Percentiles rank a stretch among this genome's conserved stretches.
These are phyloP conservation scores for Drosophila elegans DNA, from an alignment of 1,140 invertebrate genomes.

Conservation along the genomic window DNA sequence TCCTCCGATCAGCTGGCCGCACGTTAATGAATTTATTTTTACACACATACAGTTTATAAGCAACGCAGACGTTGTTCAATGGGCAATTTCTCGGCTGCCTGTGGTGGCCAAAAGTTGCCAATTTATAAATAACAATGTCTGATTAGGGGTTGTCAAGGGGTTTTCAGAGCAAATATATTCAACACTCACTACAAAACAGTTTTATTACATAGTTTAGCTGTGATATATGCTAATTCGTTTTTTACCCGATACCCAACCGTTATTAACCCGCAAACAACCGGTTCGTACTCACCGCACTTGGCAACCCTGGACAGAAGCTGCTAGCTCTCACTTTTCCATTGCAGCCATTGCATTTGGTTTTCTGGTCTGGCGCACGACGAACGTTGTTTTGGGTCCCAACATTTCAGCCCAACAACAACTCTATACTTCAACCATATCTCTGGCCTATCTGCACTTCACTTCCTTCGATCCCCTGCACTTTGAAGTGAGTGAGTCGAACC, in stretches of 20 bases:
- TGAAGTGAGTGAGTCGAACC: constrained; percentile 56
- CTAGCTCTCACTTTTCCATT: constrained; percentile 35
- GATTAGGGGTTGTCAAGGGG: constrained; percentile 41
- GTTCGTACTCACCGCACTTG: constrained; percentile 1
- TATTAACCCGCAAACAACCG: constrained; percentile 14
- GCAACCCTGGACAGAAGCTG: constrained; percentile 43
- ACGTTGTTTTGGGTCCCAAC: constrained; percentile 70
- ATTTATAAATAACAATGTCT: constrained; percentile 68
- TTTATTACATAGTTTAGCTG: not conserved
- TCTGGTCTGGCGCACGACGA: constrained; percentile 75
- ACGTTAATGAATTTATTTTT: constrained; percentile 79
- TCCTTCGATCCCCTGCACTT: constrained; percentile 46
- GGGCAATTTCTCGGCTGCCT: constrained; percentile 24
- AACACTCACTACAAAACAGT: too few relatives aligned
- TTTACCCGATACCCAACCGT: constrained; percentile 21
- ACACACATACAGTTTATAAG: constrained; percentile 32
- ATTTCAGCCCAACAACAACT: constrained; percentile 54
- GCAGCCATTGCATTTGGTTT: constrained; percentile 72
- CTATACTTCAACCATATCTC: constrained; percentile 62
- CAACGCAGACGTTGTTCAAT: constrained; percentile 26
- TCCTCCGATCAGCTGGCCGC: constrained; percentile 64
- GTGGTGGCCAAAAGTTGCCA: constrained; percentile 40
- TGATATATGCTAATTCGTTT: not conserved
- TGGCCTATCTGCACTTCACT: constrained; percentile 45
- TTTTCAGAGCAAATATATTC: not conserved